phyloP scores from a whole-genome alignment of 2,888 invertebrate species.

The Noctua comes region DNA sequence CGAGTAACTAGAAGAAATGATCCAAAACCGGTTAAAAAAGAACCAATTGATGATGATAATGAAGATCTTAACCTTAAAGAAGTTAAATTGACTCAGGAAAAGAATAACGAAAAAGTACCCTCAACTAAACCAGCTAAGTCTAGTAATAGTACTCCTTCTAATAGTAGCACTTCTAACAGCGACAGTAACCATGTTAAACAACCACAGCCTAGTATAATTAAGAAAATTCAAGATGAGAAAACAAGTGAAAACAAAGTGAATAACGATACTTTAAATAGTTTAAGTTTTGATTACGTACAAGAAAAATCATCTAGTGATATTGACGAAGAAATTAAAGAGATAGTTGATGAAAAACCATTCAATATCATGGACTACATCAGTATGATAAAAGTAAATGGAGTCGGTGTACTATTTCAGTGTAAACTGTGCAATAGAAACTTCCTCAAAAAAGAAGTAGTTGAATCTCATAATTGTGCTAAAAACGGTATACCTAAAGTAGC shows the following conservation, averaged over 20 bases:
- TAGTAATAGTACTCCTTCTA: conserved; percentile 19
- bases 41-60: conserved; percentile 28
- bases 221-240: conserved; percentile 29
- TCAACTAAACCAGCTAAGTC: conserved; percentile 37
- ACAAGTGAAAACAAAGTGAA: conserved; percentile 30
- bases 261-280: conserved; percentile 42
- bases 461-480: conserved; percentile 85
- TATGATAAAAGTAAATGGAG: conserved; percentile 86
- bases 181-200: conserved; percentile 17
- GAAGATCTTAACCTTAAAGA: conserved; percentile 69
- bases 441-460: conserved; percentile 83
- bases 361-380: conserved; percentile 87
- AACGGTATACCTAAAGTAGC: conserved; percentile 80
- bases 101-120: conserved; percentile 60
- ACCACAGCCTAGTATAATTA: conserved; percentile 18
- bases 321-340: conserved; percentile 60
- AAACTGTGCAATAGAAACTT: conserved; percentile 87
- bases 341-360: conserved; percentile 72
- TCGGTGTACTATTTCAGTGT: conserved; percentile 87
- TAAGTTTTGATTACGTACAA: conserved; percentile 59
- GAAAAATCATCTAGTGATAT: conserved; percentile 49
- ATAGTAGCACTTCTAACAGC: conserved; percentile 24
- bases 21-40: conserved; percentile 47
- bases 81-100: conserved; percentile 64
- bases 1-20: conserved; percentile 60